Evolutionary conservation across 1,140 invertebrate genomes (phyloP).

Genomic region (Nephila pilipes): DNA sequence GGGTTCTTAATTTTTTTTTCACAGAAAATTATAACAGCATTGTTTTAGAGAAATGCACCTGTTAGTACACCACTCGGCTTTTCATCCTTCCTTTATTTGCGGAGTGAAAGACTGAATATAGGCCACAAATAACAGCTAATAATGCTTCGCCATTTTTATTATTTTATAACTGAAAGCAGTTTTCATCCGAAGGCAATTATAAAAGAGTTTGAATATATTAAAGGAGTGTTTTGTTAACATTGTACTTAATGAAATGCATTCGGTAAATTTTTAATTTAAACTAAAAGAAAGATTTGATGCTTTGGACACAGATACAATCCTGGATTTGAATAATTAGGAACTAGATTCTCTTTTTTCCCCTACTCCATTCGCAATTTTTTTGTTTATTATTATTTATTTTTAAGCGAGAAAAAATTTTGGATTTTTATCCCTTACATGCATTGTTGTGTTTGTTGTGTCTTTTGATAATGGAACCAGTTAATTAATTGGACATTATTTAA

Average conservation of each 20-base stretch:
- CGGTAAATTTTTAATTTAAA: too few relatives aligned
- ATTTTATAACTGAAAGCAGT: background rate
- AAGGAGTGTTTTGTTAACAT: too few relatives aligned
- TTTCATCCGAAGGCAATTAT: background rate
- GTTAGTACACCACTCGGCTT: background rate
- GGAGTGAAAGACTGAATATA: background rate
- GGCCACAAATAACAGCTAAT: background rate
- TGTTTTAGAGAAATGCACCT: conserved; percentile 14
- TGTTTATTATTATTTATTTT: background rate
- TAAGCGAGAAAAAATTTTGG: background rate
- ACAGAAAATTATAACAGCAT: background rate
- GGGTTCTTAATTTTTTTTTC: background rate
- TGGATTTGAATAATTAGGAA: background rate
- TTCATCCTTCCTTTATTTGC: background rate
- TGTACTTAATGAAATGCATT: background rate
- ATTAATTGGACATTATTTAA: too few relatives aligned
- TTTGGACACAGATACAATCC: background rate
- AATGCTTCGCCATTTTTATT: background rate
- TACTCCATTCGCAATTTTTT: background rate
- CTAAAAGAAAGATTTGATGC: background rate
- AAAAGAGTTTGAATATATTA: background rate
- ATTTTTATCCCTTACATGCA: too few relatives aligned
- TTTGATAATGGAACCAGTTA: too few relatives aligned
- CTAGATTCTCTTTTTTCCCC: background rate
- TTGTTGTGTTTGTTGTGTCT: too few relatives aligned